A percentile compares a stretch with the other conserved stretches of the same genome.
Evolutionary conservation across 2,888 invertebrate species (phyloP).

Genomic region (Amphipoea oculea): DNA sequence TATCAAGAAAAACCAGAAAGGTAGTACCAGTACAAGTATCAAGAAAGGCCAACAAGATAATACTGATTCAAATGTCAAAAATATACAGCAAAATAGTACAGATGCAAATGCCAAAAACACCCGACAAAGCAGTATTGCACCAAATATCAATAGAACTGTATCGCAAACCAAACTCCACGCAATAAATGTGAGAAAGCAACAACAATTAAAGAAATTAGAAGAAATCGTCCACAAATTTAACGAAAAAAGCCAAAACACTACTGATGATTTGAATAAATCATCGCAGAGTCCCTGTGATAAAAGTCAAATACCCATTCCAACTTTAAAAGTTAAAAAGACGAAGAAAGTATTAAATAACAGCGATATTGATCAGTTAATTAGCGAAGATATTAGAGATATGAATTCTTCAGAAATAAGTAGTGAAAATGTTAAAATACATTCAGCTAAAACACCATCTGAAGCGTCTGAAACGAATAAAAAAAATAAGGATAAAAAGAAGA

Average conservation of each 20-base stretch:
- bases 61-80: constrained; percentile 56
- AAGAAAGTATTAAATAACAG: constrained; percentile 50
- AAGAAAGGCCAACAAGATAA: constrained; percentile 62
- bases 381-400: constrained; percentile 53
- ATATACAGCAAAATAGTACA: constrained; percentile 51
- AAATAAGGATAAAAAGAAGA: constrained; percentile 58
- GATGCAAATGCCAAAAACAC: constrained; percentile 76
- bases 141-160: constrained; percentile 74
- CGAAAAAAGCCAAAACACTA: constrained; percentile 73
- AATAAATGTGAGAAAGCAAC: constrained; percentile 78
- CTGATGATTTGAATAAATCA: constrained; percentile 62
- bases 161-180: constrained; percentile 73
- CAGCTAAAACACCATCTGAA: constrained; percentile 43
- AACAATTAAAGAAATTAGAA: constrained; percentile 85
- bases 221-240: constrained; percentile 82
- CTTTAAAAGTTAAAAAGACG: constrained; percentile 59
- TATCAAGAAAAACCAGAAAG: constrained; percentile 76
- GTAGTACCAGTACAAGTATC: constrained; percentile 74
- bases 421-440: constrained; percentile 49
- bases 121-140: constrained; percentile 76
- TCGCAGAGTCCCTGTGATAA: constrained; percentile 67
- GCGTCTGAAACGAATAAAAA: constrained; percentile 52
- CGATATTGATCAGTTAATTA: constrained; percentile 49
- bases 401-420: constrained; percentile 42
- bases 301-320: constrained; percentile 82